Base-by-base conservation (phyloP, 2,888 invertebrate species). In the Himalopsyche tibetana region DNA sequence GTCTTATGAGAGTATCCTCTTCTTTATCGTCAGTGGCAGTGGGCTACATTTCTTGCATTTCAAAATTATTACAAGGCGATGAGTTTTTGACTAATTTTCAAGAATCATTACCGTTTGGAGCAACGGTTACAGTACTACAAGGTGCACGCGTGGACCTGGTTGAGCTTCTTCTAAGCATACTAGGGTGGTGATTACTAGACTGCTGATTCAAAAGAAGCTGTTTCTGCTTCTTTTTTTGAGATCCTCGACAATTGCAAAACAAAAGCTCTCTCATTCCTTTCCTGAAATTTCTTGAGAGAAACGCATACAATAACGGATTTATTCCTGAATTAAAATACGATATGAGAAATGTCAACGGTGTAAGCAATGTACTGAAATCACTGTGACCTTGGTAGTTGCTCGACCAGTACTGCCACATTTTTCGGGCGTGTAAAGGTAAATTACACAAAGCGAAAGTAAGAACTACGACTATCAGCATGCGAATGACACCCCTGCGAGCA, bases 281-380 rank as follows among this genome's bases (percentile, higher is more conserved):
- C 84, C 97, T 94, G 91, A 97, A 97, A 90, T 97, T 96, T 88
- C 96, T 95, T 5, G 95, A 95, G 83, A 98, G 93, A 91, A 98
- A 97, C 5, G 98, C 98, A 92, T 98, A 98, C 11, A 98, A 94
- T 83, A 98, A 92, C 0, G 98, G 98, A 92, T 98, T 98, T 88
- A 98, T 95, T 81, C 96, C 98, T 28, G 97, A 98, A 93, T 98
- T 98, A 91, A 97, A 95, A 91, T 98, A 98, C 79, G 98, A 95
- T 89, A 97, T 94, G 88, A 98, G 94, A 91, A 97, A 98, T 40
- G 97, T 97, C 87, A 97, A 94, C 1, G 98, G 98, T 12, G 97
- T 97, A 88, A 98, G 93, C 19, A 96, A 92, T 9, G 95, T 95
- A 90, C 96, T 96, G 90, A 97, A 96, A 90, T 96, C 95, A 88